Evolutionary conservation across 2,888 invertebrate species (phyloP), one percentile per base, ranked within the genome.

Genomic region (Brenthis hecate): DNA sequence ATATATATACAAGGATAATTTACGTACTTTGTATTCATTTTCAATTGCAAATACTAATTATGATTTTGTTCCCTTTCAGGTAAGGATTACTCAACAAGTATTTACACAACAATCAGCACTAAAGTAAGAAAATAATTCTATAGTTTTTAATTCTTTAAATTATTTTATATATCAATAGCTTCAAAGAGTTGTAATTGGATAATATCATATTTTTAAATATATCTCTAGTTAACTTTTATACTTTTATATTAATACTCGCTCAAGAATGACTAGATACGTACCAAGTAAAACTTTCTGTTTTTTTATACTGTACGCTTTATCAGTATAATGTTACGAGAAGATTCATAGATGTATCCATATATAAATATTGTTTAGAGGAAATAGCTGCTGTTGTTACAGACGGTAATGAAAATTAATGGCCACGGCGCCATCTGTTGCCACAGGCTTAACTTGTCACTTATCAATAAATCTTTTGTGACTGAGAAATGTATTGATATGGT

Each of bases 361-460:
- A 74, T 73, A 74, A 70, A 66, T 63, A 58, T 63, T 68, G 66
- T 68, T 51, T 56, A 58, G 67, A 73, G 74, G 74, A 75, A 71
- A 73, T 75, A 47, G 70, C 66, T 56, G 65, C 57, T 73, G 70
- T 69, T 71, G 70, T 66, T 71, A 69, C 65, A 70, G 69, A 68
- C 70, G 66, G 73, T 73, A 75, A 73, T 75, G 73, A 75, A 72
- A 75, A 75, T 73, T 72, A 73, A 75, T 73, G 69, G 54, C 72
- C 53, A 36, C 70, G 68, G 63, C 69, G 61, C 70, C 74, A 73
- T 73, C 71, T 73, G 72, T 71, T 69, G 62, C 63, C 65, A 28
- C 51, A 69, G 67, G 61, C 67, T 69, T 69, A 68, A 63, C 71
- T 70, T 70, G 67, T 63, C 65, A 50, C 69, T 66, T 71, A 71